These are phyloP conservation scores for Notarius quadriscutis DNA, from an alignment of 2,113 vertebrate species.

Conservation along the genomic window DNA sequence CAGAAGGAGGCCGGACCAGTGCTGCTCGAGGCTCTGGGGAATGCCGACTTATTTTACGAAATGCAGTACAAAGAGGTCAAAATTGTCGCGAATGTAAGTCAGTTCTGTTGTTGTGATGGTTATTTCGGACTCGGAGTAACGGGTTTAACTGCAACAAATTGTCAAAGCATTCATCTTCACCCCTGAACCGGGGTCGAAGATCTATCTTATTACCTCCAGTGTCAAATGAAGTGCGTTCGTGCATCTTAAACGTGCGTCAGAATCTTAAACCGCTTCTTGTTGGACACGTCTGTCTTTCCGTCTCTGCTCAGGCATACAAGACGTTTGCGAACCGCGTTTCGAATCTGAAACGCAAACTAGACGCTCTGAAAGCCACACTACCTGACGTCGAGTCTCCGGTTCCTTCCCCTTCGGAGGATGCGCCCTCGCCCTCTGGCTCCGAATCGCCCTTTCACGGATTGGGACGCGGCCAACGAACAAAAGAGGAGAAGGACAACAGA, in stretches of 20 bases:
- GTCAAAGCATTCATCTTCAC: background rate
- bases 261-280: background rate
- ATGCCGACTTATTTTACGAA: conserved; percentile 95
- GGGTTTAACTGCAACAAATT: background rate
- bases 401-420: conserved; percentile 91
- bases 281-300: background rate
- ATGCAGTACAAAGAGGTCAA: conserved; percentile 98
- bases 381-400: conserved; percentile 91
- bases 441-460: conserved; percentile 89
- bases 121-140: background rate
- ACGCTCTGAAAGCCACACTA: conserved; percentile 89
- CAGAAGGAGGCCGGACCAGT: conserved; percentile 85
- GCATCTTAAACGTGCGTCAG: no score
- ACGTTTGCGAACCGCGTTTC: conserved; percentile 93
- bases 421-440: conserved; percentile 90
- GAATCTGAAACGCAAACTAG: conserved; percentile 93
- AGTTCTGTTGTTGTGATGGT: background rate
- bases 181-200: background rate
- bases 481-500: conserved; percentile 74
- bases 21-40: conserved; percentile 87
- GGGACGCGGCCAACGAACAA: conserved; percentile 53
- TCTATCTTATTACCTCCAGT: background rate
- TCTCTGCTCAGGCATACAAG: conserved; percentile 85
- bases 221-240: background rate
- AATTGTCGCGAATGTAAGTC: conserved; percentile 95